Percentiles rank a stretch among this genome's conserved stretches.
These are phyloP conservation scores for Leguminivora glycinivorella DNA, from an alignment of 1,140 invertebrate species.

Conservation along the genomic window DNA sequence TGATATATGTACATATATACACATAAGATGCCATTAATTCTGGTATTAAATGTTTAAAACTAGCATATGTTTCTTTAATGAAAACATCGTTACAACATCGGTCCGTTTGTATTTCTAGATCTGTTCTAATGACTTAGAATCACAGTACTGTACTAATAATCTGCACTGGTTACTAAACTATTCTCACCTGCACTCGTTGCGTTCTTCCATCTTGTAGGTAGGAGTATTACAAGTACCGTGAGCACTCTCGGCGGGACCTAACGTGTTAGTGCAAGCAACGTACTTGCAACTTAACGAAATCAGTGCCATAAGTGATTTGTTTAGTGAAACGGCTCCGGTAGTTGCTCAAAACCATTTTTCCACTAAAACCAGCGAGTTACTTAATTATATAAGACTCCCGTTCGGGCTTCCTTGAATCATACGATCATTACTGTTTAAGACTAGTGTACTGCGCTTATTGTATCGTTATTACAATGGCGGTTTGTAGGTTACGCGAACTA, in stretches of 20 bases:
- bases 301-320: constrained; percentile 64
- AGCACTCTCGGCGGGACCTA: not conserved
- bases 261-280: constrained; percentile 2
- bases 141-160: constrained; percentile 13
- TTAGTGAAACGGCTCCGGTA: constrained; percentile 43
- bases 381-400: constrained; percentile 45
- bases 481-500: constrained; percentile 25
- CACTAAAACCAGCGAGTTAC: constrained; percentile 43
- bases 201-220: not conserved
- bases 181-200: constrained; percentile 6
- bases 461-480: constrained; percentile 10
- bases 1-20: not conserved
- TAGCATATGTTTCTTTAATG: not conserved
- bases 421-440: constrained; percentile 33
- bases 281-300: constrained; percentile 57
- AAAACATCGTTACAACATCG: not conserved
- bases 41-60: not conserved
- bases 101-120: not conserved
- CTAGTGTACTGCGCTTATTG: constrained; percentile 31
- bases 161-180: constrained; percentile 25
- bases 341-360: constrained; percentile 54
- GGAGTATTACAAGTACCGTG: not conserved
- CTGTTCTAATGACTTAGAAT: not conserved
- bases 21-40: not conserved
- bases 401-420: constrained; percentile 54